Conservation (phyloP, 2,797 vertebrate genomes). For the Mormyrops attenuatus region DNA sequence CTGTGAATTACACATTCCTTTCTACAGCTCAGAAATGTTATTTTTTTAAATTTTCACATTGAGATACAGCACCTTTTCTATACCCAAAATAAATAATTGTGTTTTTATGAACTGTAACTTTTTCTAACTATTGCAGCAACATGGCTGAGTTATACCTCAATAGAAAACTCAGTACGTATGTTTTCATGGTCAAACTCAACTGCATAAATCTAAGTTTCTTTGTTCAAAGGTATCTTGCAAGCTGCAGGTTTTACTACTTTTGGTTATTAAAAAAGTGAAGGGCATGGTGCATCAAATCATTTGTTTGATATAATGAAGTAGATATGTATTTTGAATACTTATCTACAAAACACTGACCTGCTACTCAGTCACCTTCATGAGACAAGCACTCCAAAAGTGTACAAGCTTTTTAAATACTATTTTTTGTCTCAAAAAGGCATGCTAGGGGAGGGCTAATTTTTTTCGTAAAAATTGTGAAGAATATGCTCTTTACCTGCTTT, state of each 20-base stretch:
- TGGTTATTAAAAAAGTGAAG: not conserved
- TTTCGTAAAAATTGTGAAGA: not conserved
- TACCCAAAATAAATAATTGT: not conserved
- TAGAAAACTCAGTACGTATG: not conserved
- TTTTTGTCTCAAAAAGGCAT: not conserved
- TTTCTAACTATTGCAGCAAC: not conserved
- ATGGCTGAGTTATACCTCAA: not conserved
- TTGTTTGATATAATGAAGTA: not conserved
- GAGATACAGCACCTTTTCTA: not conserved
- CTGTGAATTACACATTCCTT: not conserved
- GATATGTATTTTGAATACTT: not conserved
- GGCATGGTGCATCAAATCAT: not conserved
- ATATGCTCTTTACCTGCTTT: not conserved
- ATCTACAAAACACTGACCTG: not conserved
- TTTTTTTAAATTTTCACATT: not conserved
- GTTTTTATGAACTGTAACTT: not conserved
- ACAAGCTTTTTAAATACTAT: not conserved
- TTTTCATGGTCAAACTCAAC: not conserved
- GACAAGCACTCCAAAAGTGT: not conserved
- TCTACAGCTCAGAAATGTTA: not conserved
- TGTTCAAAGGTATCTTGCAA: not conserved
- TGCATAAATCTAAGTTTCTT: not conserved
- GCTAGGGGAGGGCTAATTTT: not conserved
- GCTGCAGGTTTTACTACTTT: not conserved
- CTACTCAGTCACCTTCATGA: not conserved